phyloP scores from a whole-genome alignment of 1,140 invertebrate genomes.

The Ceratoteleas bidentatus region DNA sequence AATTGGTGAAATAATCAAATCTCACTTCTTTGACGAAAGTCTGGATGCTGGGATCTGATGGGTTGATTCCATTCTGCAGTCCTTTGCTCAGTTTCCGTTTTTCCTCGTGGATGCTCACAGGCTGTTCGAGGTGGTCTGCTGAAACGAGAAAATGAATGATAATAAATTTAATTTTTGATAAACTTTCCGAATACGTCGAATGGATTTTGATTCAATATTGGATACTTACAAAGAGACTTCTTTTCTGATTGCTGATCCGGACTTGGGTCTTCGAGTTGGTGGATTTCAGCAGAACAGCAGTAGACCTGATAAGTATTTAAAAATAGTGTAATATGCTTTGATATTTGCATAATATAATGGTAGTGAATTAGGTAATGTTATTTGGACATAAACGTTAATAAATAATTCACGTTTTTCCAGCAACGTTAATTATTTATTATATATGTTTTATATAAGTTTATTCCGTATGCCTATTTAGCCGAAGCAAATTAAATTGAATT shows the following conservation, averaged over 20 bases:
- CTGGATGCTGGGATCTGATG: constrained; percentile 77
- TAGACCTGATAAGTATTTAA: constrained; percentile 65
- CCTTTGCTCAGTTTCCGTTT: constrained; percentile 77
- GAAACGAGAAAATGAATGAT: constrained; percentile 29
- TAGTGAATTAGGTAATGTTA: constrained; percentile 22
- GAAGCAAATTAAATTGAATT: too few species aligned
- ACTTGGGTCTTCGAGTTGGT: constrained; percentile 74
- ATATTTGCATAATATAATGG: constrained; percentile 15
- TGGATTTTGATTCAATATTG: not conserved
- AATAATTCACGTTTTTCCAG: too few species aligned
- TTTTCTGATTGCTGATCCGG: constrained; percentile 77
- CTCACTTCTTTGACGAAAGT: constrained; percentile 77
- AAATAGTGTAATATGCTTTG: constrained; percentile 8
- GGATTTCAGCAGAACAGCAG: constrained; percentile 77
- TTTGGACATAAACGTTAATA: too few species aligned
- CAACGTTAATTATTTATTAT: too few species aligned
- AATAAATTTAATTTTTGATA: too few species aligned
- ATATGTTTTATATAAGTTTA: too few species aligned
- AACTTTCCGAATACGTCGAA: not conserved
- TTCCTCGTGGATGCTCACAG: constrained; percentile 76
- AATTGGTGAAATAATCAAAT: not conserved
- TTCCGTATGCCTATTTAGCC: too few species aligned
- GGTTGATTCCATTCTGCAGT: constrained; percentile 77
- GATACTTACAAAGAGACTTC: constrained; percentile 74
- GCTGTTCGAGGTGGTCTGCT: constrained; percentile 78